Percentiles rank a stretch among this genome's conserved stretches.
Evolutionary conservation across 2,113 vertebrate genomes (phyloP).

Genomic region (Tauraco erythrolophus): DNA sequence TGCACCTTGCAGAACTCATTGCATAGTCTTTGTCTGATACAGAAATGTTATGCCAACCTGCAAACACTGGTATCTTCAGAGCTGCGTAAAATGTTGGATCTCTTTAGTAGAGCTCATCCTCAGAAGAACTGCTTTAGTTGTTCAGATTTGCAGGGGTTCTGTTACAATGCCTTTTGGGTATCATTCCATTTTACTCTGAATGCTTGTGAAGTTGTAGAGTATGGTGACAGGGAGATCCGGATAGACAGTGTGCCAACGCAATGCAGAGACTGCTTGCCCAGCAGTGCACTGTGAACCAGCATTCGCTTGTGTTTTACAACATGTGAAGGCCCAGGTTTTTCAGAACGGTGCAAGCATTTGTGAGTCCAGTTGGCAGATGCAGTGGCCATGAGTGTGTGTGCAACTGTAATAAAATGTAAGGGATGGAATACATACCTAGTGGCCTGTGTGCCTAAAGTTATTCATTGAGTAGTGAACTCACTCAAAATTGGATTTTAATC

Average conservation of each 20-base stretch:
- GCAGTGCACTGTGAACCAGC: background rate
- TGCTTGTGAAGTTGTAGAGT: background rate
- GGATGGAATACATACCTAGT: rapidly evolving
- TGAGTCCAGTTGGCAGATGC: background rate
- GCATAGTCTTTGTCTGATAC: background rate
- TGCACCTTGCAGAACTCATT: background rate
- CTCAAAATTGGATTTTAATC: background rate
- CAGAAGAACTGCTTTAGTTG: background rate
- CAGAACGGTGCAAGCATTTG: background rate
- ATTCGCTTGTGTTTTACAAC: background rate
- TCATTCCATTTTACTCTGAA: background rate
- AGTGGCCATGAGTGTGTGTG: background rate
- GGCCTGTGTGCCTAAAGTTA: background rate
- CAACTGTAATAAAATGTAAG: background rate
- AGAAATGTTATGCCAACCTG: background rate
- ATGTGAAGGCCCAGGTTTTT: background rate
- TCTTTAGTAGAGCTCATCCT: background rate
- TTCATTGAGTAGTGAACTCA: background rate
- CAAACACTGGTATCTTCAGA: background rate
- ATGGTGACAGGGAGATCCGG: background rate
- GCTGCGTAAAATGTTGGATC: background rate
- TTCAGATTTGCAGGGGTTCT: background rate
- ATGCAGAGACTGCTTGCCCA: background rate
- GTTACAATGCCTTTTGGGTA: background rate
- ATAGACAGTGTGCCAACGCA: background rate